Conservation (phyloP, 2,888 invertebrate species). For the Acleris cristana region DNA sequence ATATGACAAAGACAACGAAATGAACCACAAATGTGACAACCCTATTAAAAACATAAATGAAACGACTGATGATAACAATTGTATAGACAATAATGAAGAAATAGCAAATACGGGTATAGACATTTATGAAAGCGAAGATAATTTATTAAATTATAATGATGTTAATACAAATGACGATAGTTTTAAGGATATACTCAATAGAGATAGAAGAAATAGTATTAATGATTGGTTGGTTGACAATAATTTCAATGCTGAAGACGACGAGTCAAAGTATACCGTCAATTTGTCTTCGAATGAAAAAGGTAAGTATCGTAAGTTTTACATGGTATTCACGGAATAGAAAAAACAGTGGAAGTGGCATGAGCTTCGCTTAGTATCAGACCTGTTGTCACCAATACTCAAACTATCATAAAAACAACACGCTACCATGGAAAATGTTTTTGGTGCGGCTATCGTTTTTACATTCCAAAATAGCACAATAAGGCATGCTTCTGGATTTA, state of each 20-base stretch:
- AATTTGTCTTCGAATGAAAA: conserved; percentile 47
- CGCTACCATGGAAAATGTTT: too few species aligned
- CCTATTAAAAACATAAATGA: conserved; percentile 33
- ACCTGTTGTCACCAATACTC: too few species aligned
- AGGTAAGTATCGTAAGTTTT: conserved; percentile 46
- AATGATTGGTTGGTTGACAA: neutral
- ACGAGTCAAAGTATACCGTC: conserved; percentile 9
- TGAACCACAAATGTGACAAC: conserved; percentile 41
- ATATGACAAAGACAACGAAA: conserved; percentile 48
- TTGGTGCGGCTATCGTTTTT: too few species aligned
- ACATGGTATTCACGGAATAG: too few species aligned
- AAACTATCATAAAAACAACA: too few species aligned
- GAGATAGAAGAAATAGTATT: neutral
- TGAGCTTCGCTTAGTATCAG: too few species aligned
- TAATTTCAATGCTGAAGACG: neutral
- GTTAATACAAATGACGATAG: conserved; percentile 22
- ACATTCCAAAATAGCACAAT: too few species aligned
- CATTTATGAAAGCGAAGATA: conserved; percentile 29
- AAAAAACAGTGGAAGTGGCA: too few species aligned
- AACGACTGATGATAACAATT: conserved; percentile 30
- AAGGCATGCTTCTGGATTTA: too few species aligned
- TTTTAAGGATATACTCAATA: neutral
- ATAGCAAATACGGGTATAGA: conserved; percentile 22
- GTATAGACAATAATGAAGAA: conserved; percentile 31
- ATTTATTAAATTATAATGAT: conserved; percentile 36